Evolutionary conservation across 2,797 vertebrate genomes (phyloP), one percentile per base, ranked within the genome.

Genomic region (Vultur gryphus): DNA sequence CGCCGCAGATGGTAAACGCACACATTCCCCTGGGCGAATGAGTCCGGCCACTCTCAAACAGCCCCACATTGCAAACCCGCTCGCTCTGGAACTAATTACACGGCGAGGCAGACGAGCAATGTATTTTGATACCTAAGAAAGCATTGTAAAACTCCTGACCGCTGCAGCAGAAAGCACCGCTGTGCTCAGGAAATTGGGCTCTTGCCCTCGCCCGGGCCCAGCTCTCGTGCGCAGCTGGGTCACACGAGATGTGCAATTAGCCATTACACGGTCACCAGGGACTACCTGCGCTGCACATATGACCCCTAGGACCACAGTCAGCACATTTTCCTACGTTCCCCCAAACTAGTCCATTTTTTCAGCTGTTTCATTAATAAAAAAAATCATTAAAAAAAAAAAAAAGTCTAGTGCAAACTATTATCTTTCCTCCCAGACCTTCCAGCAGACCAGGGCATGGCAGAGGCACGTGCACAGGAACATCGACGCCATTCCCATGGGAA

Each of bases 101-200:
- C 8, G 0, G 70, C 3, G 10, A 21, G 79, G 93, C 91, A 91
- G 91, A 92, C 39, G 79, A 87, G 93, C 91, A 2, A 35, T 23
- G 94, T 25, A 48, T 21, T 58, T 26, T 43, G 94, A 94, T 65
- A 90, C 12, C 82, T 49, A 33, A 58, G 89, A 44, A 51, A 78
- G 51, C 29, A 9, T 8, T 46, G 89, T 37, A 28, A 23, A 80
- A 90, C 31, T 17, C 58, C 78, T 13, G 67, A 8, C 29, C 6
- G 51, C 72, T 7, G 87, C 78, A 1, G 77, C 79, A 49, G 84
- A 77, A 66, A 89, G 73, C 91, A 75, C 67, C 6, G 80, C 92
- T 77, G 93, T 10, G 76, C 64, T 84, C 91, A 91, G 96, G 95
- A 96, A 95, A 95, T 81, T 67, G 93, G 91, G 96, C 95, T 93